Percentiles rank a stretch among this genome's conserved stretches.
These are phyloP conservation scores for Gouania willdenowi DNA, from an alignment of 2,797 vertebrate genomes.

Conservation along the genomic window DNA sequence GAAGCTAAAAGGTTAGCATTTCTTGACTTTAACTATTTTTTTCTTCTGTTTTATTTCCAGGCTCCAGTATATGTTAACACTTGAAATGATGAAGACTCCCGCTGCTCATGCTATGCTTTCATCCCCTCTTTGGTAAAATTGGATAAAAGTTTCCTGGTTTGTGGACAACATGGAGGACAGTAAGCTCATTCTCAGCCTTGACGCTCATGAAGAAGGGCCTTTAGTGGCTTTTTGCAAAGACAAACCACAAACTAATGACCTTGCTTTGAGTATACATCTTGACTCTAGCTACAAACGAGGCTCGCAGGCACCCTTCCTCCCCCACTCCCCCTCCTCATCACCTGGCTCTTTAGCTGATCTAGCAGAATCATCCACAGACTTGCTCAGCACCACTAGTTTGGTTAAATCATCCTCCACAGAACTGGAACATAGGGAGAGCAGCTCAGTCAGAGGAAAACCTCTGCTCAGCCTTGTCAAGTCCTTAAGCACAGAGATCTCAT, in stretches of 20 bases:
- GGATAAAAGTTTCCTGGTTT: slow-evolving; percentile 2
- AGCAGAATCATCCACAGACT: slow-evolving; percentile 33
- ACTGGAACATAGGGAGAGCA: slow-evolving; percentile 56
- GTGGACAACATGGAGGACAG: slow-evolving; percentile 52
- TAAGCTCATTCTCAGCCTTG: slow-evolving; percentile 66
- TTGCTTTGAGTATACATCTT: slow-evolving; percentile 45
- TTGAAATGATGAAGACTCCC: background rate
- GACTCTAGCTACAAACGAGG: slow-evolving; percentile 36
- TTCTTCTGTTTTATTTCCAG: slow-evolving; percentile 18
- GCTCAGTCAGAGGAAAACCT: slow-evolving; percentile 56
- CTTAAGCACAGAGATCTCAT: slow-evolving; percentile 77
- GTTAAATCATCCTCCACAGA: slow-evolving; percentile 77
- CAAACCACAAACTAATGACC: slow-evolving; percentile 18
- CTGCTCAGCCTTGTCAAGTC: slow-evolving; percentile 79
- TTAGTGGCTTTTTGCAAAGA: slow-evolving; percentile 54
- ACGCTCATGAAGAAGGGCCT: slow-evolving; percentile 51
- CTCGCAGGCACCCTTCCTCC: slow-evolving; percentile 33
- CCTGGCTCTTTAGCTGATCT: slow-evolving; percentile 64
- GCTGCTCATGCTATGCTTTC: background rate
- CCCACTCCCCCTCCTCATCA: slow-evolving; percentile 61
- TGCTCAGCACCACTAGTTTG: slow-evolving; percentile 53
- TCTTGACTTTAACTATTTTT: background rate
- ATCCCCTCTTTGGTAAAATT: too few species aligned
- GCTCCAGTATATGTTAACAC: slow-evolving; percentile 2
- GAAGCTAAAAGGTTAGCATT: too few species aligned